Percentiles rank a stretch among this genome's conserved stretches.
Evolutionary conservation across 2,113 vertebrate genomes (phyloP).

Genomic region (Azemiops feae): DNA sequence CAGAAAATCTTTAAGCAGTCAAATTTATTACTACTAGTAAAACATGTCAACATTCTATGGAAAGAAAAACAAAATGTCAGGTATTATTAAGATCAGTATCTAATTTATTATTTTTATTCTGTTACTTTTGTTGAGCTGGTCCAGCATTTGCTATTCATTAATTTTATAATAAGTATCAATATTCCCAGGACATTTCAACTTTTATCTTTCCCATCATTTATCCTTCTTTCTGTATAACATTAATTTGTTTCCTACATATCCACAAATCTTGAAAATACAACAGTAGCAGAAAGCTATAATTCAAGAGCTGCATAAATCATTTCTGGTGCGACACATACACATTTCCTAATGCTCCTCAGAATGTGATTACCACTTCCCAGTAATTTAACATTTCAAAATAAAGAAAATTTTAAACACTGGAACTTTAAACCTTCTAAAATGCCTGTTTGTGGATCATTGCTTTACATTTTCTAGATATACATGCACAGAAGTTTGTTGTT

Average conservation of each 20-base stretch:
- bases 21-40: constrained; percentile 6
- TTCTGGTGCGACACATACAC: constrained; percentile 39
- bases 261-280: constrained; percentile 41
- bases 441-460: not conserved
- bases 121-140: not conserved
- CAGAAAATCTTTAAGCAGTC: not conserved
- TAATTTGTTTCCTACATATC: constrained; percentile 6
- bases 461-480: not conserved
- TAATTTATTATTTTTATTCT: constrained; percentile 4
- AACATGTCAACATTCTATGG: not conserved
- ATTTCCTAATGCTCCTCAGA: constrained; percentile 42
- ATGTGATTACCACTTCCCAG: constrained; percentile 17
- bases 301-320: constrained; percentile 42
- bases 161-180: constrained; percentile 41
- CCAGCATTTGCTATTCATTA: constrained; percentile 21
- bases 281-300: constrained; percentile 22
- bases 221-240: constrained; percentile 22
- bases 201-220: constrained; percentile 30
- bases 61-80: not conserved
- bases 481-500: not conserved
- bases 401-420: not conserved
- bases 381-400: not conserved
- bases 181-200: constrained; percentile 40
- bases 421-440: not conserved
- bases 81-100: not conserved